phyloP scores from a whole-genome alignment of 2,888 invertebrate species.

The Plemyria rubiginata region DNA sequence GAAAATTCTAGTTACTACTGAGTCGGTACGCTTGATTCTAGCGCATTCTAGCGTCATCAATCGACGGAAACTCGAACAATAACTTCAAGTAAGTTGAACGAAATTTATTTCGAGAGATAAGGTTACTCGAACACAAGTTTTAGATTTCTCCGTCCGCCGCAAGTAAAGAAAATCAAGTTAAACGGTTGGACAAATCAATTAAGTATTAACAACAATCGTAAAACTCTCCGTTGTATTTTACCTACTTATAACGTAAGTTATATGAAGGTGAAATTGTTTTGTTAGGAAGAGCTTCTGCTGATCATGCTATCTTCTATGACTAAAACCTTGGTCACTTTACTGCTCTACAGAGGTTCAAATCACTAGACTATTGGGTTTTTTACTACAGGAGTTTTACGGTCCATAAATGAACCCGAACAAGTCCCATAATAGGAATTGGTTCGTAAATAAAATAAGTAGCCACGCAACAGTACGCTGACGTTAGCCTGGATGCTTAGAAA shows the following conservation, averaged over 20 bases:
- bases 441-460: conserved; percentile 2
- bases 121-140: background rate
- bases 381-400: background rate
- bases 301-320: no score
- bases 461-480: background rate
- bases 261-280: no score
- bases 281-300: no score
- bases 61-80: conserved; percentile 8
- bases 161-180: background rate
- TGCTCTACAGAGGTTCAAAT: background rate
- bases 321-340: background rate
- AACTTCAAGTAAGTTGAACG: background rate
- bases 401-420: background rate
- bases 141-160: background rate
- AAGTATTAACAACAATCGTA: background rate
- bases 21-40: conserved; percentile 9
- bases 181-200: background rate
- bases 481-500: background rate
- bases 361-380: background rate
- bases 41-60: conserved; percentile 9
- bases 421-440: background rate
- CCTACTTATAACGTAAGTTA: no score
- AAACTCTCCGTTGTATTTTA: background rate
- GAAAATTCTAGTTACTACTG: conserved; percentile 8
- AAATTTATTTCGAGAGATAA: background rate